A percentile compares a stretch with the other conserved stretches of the same genome.
These are phyloP conservation scores for Eubucco bourcierii DNA, from an alignment of 2,113 vertebrate species.

Conservation along the genomic window DNA sequence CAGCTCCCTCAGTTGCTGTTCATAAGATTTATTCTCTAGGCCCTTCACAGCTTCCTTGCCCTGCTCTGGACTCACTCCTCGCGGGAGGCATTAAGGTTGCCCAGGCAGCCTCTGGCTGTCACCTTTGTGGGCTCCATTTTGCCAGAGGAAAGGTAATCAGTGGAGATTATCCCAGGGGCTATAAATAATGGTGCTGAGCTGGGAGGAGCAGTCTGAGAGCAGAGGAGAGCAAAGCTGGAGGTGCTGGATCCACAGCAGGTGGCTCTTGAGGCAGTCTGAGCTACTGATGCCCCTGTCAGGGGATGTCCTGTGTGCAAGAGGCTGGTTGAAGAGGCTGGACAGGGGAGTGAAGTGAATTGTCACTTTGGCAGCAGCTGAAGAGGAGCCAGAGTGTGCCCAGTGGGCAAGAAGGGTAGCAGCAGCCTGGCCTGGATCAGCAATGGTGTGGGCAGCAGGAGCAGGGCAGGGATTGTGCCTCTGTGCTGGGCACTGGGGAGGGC, in stretches of 20 bases:
- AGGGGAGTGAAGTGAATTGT: background rate
- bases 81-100: background rate
- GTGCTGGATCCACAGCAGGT: background rate
- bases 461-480: too few species aligned
- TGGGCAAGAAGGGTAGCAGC: too few species aligned
- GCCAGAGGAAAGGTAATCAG: background rate
- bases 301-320: background rate
- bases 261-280: background rate
- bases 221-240: background rate
- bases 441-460: too few species aligned
- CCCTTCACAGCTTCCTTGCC: too few species aligned
- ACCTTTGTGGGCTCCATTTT: constrained; percentile 15
- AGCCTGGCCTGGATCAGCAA: too few species aligned
- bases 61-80: too few species aligned
- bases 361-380: background rate
- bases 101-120: background rate
- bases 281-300: background rate
- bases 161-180: constrained; percentile 44
- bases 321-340: background rate
- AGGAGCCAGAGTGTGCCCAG: too few species aligned
- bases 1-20: too few species aligned
- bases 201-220: constrained; percentile 12
- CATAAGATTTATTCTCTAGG: too few species aligned
- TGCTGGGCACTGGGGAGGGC: too few species aligned
- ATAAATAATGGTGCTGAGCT: constrained; percentile 69